A percentile compares a stretch with the other conserved stretches of the same genome.
Evolutionary conservation across 2,797 vertebrate species (phyloP).

Genomic region (Hippocampus kuda): DNA sequence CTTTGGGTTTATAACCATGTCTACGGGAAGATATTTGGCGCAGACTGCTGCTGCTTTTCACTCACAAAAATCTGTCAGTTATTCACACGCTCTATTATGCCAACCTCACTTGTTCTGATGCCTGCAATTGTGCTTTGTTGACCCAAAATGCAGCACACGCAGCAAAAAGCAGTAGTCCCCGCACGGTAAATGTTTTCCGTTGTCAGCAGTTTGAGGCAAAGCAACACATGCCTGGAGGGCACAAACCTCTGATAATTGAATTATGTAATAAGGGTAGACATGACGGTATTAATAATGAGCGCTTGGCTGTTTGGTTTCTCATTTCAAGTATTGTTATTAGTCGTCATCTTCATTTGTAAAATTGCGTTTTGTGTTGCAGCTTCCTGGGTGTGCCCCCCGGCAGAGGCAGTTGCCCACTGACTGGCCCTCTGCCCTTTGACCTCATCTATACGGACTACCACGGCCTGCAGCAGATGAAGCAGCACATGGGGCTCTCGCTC

Average conservation of each 20-base stretch:
- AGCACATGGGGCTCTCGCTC: constrained; percentile 96
- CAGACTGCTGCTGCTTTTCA: not conserved
- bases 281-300: constrained; percentile 23
- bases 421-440: constrained; percentile 84
- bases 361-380: constrained; percentile 54
- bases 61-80: not conserved
- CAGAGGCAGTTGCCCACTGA: constrained; percentile 91
- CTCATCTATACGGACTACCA: constrained; percentile 98
- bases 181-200: not conserved
- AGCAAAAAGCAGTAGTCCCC: not conserved
- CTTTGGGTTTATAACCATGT: not conserved
- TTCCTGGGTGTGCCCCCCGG: constrained; percentile 92
- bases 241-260: not conserved
- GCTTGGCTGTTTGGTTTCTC: constrained; percentile 5
- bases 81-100: not conserved
- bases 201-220: not conserved
- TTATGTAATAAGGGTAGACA: not conserved
- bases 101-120: not conserved
- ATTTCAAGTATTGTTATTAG: not conserved
- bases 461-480: constrained; percentile 94
- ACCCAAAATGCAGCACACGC: not conserved
- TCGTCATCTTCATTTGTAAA: not conserved
- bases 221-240: not conserved
- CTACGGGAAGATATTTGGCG: not conserved
- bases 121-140: not conserved